Percentiles rank a stretch among this genome's conserved stretches.
phyloP scores from a whole-genome alignment of 2,797 vertebrate genomes.

The Silurus aristotelis region DNA sequence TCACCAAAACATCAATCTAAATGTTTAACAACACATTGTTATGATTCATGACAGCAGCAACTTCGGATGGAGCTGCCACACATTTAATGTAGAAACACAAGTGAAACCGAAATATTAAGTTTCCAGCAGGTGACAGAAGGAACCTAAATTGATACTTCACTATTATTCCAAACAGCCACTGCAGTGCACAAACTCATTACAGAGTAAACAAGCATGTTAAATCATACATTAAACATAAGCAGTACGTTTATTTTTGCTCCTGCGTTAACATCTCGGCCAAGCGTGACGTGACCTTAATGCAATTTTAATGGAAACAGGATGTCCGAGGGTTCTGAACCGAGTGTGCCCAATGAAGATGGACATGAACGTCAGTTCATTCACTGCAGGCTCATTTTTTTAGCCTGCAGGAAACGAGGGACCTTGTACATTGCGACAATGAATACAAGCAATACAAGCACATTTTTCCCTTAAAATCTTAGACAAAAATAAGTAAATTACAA shows the following conservation, averaged over 20 bases:
- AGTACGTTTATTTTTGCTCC: constrained; percentile 11
- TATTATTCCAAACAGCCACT: not conserved
- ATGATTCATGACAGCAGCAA: not conserved
- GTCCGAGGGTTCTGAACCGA: constrained; percentile 46
- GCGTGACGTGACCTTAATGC: constrained; percentile 73
- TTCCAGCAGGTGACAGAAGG: not conserved
- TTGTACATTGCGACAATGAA: not conserved
- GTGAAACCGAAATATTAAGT: constrained; percentile 25
- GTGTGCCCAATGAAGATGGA: constrained; percentile 48
- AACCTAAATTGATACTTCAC: not conserved
- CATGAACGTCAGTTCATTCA: not conserved
- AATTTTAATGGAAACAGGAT: constrained; percentile 80
- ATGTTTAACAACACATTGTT: not conserved
- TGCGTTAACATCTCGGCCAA: constrained; percentile 65
- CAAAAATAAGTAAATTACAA: not conserved
- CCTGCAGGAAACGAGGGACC: not conserved
- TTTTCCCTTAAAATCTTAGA: not conserved
- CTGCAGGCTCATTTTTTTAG: constrained; percentile 5
- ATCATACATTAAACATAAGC: constrained; percentile 17
- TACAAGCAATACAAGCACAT: not conserved
- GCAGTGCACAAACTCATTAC: not conserved
- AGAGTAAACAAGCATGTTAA: constrained; percentile 29
- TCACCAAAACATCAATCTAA: not conserved
- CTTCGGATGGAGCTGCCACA: constrained; percentile 62
- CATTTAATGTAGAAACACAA: constrained; percentile 28